A percentile compares a stretch with the other conserved stretches of the same genome.
phyloP scores from a whole-genome alignment of 1,140 invertebrate genomes.

The Mizuhopecten yessoensis region DNA sequence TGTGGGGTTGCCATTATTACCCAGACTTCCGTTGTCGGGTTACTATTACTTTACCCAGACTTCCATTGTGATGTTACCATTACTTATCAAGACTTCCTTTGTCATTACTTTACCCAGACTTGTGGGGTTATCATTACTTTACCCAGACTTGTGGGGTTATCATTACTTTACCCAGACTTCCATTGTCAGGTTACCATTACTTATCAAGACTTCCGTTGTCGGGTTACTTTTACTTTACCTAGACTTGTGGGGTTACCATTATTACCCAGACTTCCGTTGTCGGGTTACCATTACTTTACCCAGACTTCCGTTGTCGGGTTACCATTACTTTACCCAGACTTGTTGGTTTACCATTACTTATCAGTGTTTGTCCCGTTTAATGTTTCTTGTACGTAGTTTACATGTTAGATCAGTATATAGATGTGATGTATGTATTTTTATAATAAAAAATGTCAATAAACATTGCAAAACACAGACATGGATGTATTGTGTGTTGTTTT shows the following conservation, averaged over 20 bases:
- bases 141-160: background rate
- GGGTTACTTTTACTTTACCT: background rate
- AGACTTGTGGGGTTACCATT: background rate
- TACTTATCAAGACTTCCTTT: background rate
- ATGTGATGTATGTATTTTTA: conserved; percentile 29
- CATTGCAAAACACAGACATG: conserved; percentile 2
- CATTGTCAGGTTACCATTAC: background rate
- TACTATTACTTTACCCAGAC: background rate
- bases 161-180: background rate
- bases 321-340: background rate
- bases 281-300: background rate
- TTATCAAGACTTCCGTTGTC: background rate
- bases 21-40: background rate
- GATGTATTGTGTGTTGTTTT: background rate
- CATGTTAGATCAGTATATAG: conserved; percentile 5
- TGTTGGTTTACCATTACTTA: background rate
- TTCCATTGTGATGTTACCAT: background rate
- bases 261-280: background rate
- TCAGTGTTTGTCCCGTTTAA: background rate
- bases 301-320: background rate
- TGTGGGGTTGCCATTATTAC: background rate
- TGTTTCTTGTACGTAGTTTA: conserved; percentile 13
- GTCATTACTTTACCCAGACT: background rate
- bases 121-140: background rate
- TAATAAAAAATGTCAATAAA: conserved; percentile 35